phyloP scores from a whole-genome alignment of 2,797 vertebrate species.

The Pantherophis alleghaniensis region DNA sequence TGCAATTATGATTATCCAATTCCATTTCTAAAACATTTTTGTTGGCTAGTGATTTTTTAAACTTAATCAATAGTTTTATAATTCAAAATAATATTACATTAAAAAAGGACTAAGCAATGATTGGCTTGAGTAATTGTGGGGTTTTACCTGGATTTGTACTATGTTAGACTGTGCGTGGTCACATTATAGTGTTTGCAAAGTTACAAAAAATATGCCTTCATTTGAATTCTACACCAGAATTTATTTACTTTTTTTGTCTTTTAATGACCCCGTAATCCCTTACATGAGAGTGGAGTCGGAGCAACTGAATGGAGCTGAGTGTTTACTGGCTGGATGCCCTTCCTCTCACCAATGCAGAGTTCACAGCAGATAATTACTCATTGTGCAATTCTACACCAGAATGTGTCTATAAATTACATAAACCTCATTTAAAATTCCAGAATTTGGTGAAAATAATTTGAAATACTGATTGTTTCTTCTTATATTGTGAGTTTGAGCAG shows the following conservation, averaged over 20 bases:
- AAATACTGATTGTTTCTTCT: background rate
- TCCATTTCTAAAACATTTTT: background rate
- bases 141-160: background rate
- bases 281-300: too few species aligned
- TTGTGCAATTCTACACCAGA: background rate
- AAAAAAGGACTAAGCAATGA: background rate
- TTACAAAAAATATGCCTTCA: background rate
- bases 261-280: too few species aligned
- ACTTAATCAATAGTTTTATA: background rate
- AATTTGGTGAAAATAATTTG: background rate
- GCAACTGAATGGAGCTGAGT: too few species aligned
- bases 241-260: too few species aligned
- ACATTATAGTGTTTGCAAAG: background rate
- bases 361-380: too few species aligned
- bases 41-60: background rate
- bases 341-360: too few species aligned
- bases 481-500: background rate
- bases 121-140: background rate
- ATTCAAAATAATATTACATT: background rate
- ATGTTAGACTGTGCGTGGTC: background rate
- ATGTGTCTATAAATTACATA: background rate
- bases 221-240: background rate
- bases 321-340: too few species aligned
- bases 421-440: background rate
- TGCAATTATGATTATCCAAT: background rate